Evolutionary conservation across 2,113 vertebrate genomes (phyloP), one percentile per base, ranked within the genome.

Genomic region (Lynx canadensis): DNA sequence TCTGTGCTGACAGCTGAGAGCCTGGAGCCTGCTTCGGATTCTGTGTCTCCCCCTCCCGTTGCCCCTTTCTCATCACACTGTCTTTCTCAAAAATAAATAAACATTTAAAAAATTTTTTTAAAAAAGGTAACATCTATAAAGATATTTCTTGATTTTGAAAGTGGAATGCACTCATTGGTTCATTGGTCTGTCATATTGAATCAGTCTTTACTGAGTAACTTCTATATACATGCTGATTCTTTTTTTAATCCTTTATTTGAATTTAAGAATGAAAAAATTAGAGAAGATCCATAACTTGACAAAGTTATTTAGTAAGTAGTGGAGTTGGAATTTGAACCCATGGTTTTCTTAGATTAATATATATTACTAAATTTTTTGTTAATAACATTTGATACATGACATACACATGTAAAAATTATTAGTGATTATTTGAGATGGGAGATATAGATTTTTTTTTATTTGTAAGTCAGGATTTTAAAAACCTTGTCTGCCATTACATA

Each of bases 71-170:
- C 8, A 7, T 60, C 57, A 60, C 8, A 60, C 57, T 60, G 21
- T 60, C 57, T 60, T 21, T 60, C 57, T 60, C 57, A 60, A 60
- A 60, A 60, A 9, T 8, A 60, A 60, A 60, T 9, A 60, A 60
- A 60, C 21, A 60, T 60, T 23, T 60, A 23, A 60, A 60, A 25
- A 25, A 0, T 10, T 60, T 23, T 60, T 60, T 60, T 23, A 3
- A 73, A 86, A 86, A 86, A 86, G 10, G 55, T 95, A 89, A 94
- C 60, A 55, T 96, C 83, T 79, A 6, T 79, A 38, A 92, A 93
- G 29, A 50, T 83, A 66, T 76, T 95, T 76, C n/a, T 97, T 68
- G 36, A 83, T 88, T 94, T 83, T 79, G 71, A 33, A 95, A 91
- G 29, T 91, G 9, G 3, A 83, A 82, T 73, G 3, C 12, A 52